Base-by-base conservation (phyloP, 1,140 invertebrate genomes). In the honey bee (Apis mellifera) region DNA sequence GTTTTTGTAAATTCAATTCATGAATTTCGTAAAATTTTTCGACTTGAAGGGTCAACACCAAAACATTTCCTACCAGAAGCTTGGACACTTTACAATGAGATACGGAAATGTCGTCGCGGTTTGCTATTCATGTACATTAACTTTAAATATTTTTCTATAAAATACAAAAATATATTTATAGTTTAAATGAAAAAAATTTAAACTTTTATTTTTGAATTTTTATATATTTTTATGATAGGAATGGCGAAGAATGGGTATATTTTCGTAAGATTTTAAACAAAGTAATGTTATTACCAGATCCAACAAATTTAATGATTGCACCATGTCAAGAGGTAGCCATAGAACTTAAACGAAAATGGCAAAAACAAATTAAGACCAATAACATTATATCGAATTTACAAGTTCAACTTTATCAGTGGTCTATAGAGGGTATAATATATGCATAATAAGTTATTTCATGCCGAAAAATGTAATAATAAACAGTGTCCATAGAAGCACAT, bases 41-140 rank as follows among this genome's bases (percentile, higher is more conserved):
- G 95, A 11, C 93, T 96, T 15, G 97, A 98, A 94, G 97, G 97
- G 77, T 95, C 96, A 88, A 96, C 96, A 90, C 97, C 97, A 0
- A 93, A 93, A 69, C 97, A 98, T 93, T 95, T 97, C 87, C 91
- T 98, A 83, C 97, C 97, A 7, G 97, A 98, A 89, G 95, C 97
- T 5, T 98, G 97, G 97, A 91, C 95, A 1, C 90, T 97, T 19
- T 98, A 98, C 88, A 98, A 98, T 89, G 92, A 97, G 88, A 91
- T 95, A 4, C 95, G 96, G 84, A 95, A 95, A 54, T 96, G 95
- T 69, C 94, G 96, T 85, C 95, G 98, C 86, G 98, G 98, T 23
- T 93, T 98, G 15, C 96, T 98, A 89, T 98, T 98, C 92, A 98
- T 98, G 97, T 97, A 95, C 94, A 88, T 75, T 71, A 64, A 3